Percentiles rank a stretch among this genome's conserved stretches.
phyloP scores from a whole-genome alignment of 1,140 invertebrate species.

The Bombus waltoni region DNA sequence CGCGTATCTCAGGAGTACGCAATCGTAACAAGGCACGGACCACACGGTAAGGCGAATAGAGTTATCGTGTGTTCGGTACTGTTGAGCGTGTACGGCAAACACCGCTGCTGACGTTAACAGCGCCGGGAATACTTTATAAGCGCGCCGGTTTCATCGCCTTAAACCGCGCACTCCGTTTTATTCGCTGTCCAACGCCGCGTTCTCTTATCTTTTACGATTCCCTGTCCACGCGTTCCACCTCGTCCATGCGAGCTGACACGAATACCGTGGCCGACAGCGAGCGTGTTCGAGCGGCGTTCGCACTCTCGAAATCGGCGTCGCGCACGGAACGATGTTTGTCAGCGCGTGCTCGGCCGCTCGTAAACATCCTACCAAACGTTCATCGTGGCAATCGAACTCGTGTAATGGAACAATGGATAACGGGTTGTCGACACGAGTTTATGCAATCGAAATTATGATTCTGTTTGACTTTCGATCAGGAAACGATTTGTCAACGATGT shows the following conservation, averaged over 20 bases:
- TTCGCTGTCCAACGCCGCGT: conserved; percentile 22
- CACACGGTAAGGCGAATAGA: conserved; percentile 31
- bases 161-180: conserved; percentile 28
- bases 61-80: conserved; percentile 30
- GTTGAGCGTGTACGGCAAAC: conserved; percentile 10
- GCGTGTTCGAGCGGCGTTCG: conserved; percentile 21
- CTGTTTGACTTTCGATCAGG: background rate
- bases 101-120: conserved; percentile 46
- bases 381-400: too few species aligned
- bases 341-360: conserved; percentile 12
- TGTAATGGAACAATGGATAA: background rate
- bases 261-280: conserved; percentile 30
- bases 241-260: conserved; percentile 47
- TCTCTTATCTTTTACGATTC: conserved; percentile 57
- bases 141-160: conserved; percentile 39
- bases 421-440: background rate
- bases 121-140: conserved; percentile 46
- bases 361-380: conserved; percentile 8
- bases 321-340: conserved; percentile 15
- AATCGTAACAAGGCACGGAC: background rate
- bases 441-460: background rate
- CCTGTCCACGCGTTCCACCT: conserved; percentile 8
- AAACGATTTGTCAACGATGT: background rate
- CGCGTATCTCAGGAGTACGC: background rate
- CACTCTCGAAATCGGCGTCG: conserved; percentile 28